Evolutionary conservation across 2,888 invertebrate species (phyloP), one percentile per base, ranked within the genome.

Genomic region (Dorcus parallelipipedus): DNA sequence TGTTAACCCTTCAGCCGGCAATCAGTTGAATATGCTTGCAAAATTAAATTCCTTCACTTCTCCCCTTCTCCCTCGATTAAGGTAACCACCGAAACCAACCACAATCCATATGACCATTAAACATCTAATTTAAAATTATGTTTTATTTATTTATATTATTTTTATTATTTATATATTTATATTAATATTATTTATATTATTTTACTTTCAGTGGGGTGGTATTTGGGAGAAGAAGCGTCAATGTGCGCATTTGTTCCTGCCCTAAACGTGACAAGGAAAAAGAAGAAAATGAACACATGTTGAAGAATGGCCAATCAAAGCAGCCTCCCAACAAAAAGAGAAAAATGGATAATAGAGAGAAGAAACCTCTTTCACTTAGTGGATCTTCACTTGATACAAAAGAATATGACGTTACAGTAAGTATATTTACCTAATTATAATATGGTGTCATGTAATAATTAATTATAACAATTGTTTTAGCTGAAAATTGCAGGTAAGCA

Each of bases 161-260:
- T n/a, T n/a, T n/a, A n/a, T n/a, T n/a, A n/a, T n/a, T n/a, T n/a
- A n/a, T n/a, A n/a, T n/a, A n/a, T n/a, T n/a, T n/a, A n/a, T n/a
- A n/a, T n/a, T n/a, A n/a, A n/a, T n/a, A n/a, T n/a, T n/a, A n/a
- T n/a, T n/a, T n/a, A n/a, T n/a, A n/a, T n/a, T n/a, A n/a, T n/a
- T 33, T 33, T 33, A 33, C 26, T 10, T 39, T 38, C 72, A 86
- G 85, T 0, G 84, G 84, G 7, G 67, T 72, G 2, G 82, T 90
- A 7, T 72, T 84, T 38, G 92, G 91, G 0, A 80, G 91, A 0
- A 82, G 84, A 62, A 79, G 82, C n/a, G 78, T 92, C 0, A 83
- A 84, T n/a, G 86, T 89, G 0, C 80, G 90, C 49, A 86, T 90
- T n/a, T 93, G 92, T 71, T 87, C 90, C 1, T 91, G 91, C 69